These are phyloP conservation scores for Microtus oregoni DNA, from an alignment of 2,113 vertebrate genomes.

Conservation along the genomic window DNA sequence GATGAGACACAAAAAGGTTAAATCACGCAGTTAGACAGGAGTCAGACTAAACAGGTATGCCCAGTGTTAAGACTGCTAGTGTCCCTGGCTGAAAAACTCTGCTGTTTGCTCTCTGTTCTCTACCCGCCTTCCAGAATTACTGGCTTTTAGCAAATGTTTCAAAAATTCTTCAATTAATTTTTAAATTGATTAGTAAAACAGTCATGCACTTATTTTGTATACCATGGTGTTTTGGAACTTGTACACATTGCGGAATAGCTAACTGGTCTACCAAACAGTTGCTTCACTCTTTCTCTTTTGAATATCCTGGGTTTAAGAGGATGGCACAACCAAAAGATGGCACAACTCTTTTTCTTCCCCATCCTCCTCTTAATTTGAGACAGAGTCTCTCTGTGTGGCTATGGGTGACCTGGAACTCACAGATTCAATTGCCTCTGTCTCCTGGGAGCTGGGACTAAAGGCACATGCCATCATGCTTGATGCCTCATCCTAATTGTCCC, in stretches of 20 bases:
- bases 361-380: neutral
- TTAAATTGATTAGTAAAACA: neutral
- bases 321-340: neutral
- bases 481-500: neutral
- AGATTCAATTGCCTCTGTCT: neutral
- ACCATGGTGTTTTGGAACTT: neutral
- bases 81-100: neutral
- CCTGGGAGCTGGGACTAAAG: neutral
- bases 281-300: constrained; percentile 4
- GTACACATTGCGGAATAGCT: neutral
- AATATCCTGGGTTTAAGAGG: neutral
- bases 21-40: constrained; percentile 70
- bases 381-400: neutral
- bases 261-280: neutral
- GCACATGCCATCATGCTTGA: no score
- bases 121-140: neutral
- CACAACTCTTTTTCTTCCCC: neutral
- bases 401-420: neutral
- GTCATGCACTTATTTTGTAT: neutral
- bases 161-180: neutral
- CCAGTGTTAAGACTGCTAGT: constrained; percentile 58
- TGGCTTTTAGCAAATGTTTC: neutral
- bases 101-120: constrained; percentile 46
- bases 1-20: constrained; percentile 75
- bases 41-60: constrained; percentile 37